Evolutionary conservation across 2,888 invertebrate species (phyloP).

Genomic region (Acrobasis consociella): DNA sequence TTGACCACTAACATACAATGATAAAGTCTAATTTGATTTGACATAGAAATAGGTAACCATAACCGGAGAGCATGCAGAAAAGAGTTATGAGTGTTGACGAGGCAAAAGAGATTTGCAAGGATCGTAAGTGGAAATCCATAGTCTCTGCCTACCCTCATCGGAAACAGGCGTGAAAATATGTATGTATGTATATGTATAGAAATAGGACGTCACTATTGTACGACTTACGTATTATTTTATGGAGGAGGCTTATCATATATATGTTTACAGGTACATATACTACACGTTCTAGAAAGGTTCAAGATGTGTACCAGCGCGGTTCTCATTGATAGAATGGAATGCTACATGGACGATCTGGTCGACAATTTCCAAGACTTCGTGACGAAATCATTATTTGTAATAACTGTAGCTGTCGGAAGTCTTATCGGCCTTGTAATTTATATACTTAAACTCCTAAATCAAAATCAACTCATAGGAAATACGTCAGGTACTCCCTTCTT

Average conservation of each 20-base stretch:
- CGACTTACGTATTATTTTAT: too few relatives aligned
- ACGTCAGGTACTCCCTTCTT: neutral
- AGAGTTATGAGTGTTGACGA: too few relatives aligned
- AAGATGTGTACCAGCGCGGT: conserved; percentile 51
- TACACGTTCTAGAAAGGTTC: conserved; percentile 57
- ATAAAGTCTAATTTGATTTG: too few relatives aligned
- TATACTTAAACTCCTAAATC: conserved; percentile 40
- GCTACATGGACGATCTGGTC: conserved; percentile 57
- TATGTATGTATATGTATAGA: too few relatives aligned
- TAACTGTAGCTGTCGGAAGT: conserved; percentile 49
- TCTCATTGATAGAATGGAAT: conserved; percentile 45
- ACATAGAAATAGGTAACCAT: too few relatives aligned
- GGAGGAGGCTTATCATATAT: conserved; percentile 21
- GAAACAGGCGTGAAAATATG: too few relatives aligned
- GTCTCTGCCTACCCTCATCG: too few relatives aligned
- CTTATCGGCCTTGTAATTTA: conserved; percentile 50
- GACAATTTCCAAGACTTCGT: conserved; percentile 58
- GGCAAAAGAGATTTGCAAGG: too few relatives aligned
- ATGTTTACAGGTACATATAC: conserved; percentile 65
- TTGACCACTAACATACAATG: too few relatives aligned
- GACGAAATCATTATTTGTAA: conserved; percentile 53
- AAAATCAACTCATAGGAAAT: neutral
- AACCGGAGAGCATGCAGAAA: too few relatives aligned
- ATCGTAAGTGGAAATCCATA: too few relatives aligned
- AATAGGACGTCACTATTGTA: too few relatives aligned